Percentiles rank a stretch among this genome's conserved stretches.
These are phyloP conservation scores for Aramus guarauna DNA, from an alignment of 2,113 vertebrate species.

Conservation along the genomic window DNA sequence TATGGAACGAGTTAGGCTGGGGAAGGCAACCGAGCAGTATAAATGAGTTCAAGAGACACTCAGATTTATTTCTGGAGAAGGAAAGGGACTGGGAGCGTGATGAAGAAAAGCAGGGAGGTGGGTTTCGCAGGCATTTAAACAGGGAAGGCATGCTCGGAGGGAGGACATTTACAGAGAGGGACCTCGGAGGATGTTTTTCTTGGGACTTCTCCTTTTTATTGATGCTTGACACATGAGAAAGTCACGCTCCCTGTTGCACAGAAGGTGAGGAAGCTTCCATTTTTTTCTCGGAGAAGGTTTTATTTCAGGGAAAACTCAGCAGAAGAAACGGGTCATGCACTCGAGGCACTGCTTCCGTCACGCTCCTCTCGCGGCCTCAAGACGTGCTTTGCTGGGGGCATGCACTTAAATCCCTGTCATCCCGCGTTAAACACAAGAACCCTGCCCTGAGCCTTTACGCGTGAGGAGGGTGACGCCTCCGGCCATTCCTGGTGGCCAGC, in stretches of 20 bases:
- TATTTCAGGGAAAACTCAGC: not conserved
- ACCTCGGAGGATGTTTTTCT: not conserved
- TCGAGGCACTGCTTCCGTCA: not conserved
- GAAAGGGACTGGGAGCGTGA: not conserved
- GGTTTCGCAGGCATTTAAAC: not conserved
- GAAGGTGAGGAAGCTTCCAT: not conserved
- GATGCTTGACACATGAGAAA: not conserved
- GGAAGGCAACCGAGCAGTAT: slow-evolving; percentile 37
- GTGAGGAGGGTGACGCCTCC: not conserved
- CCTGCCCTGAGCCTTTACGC: rapidly evolving
- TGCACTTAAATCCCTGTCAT: rapidly evolving
- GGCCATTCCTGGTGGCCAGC: not conserved
- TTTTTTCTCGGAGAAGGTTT: not conserved
- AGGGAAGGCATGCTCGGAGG: not conserved
- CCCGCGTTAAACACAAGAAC: not conserved
- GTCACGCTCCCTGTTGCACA: not conserved
- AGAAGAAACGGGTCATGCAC: not conserved
- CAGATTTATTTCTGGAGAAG: slow-evolving; percentile 64
- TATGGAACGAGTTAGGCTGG: slow-evolving; percentile 66
- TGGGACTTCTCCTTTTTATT: not conserved
- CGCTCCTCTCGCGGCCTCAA: not conserved
- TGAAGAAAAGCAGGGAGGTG: not conserved
- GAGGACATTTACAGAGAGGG: not conserved
- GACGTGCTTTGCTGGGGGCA: rapidly evolving
- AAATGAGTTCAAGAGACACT: slow-evolving; percentile 69